Conservation (phyloP, 2,797 vertebrate genomes). For the Sebastes aleutianus region DNA sequence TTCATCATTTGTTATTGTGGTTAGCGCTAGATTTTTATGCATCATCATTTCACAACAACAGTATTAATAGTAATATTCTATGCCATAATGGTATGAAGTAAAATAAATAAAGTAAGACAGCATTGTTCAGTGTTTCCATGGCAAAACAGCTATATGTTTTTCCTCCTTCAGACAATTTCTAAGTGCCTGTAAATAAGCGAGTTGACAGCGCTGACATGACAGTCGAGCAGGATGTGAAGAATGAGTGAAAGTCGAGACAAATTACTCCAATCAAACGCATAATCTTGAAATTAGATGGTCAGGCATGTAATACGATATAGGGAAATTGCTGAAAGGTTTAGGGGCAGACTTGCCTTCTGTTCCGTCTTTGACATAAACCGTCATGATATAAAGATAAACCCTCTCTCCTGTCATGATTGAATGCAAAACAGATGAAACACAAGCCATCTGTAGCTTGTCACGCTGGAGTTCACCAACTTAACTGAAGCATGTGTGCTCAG, state of each 20-base stretch:
- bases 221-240: slow-evolving; percentile 3
- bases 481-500: slow-evolving; percentile 30
- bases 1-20: not conserved
- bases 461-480: slow-evolving; percentile 23
- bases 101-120: not conserved
- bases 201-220: slow-evolving; percentile 32
- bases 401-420: slow-evolving; percentile 40
- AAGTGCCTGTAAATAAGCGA: slow-evolving; percentile 25
- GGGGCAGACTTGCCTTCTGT: slow-evolving; percentile 48
- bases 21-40: not conserved
- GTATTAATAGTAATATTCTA: not conserved
- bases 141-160: slow-evolving; percentile 1
- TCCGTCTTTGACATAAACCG: slow-evolving; percentile 36
- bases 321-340: slow-evolving; percentile 53
- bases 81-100: not conserved
- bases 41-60: not conserved
- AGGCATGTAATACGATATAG: slow-evolving; percentile 57
- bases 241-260: slow-evolving; percentile 35
- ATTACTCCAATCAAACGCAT: slow-evolving; percentile 61
- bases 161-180: not conserved
- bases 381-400: slow-evolving; percentile 35
- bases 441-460: slow-evolving; percentile 45
- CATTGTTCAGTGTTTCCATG: not conserved
- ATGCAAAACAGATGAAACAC: slow-evolving; percentile 50
- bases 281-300: slow-evolving; percentile 62